Evolutionary conservation across 2,113 vertebrate genomes (phyloP).

Genomic region (Limanda limanda): DNA sequence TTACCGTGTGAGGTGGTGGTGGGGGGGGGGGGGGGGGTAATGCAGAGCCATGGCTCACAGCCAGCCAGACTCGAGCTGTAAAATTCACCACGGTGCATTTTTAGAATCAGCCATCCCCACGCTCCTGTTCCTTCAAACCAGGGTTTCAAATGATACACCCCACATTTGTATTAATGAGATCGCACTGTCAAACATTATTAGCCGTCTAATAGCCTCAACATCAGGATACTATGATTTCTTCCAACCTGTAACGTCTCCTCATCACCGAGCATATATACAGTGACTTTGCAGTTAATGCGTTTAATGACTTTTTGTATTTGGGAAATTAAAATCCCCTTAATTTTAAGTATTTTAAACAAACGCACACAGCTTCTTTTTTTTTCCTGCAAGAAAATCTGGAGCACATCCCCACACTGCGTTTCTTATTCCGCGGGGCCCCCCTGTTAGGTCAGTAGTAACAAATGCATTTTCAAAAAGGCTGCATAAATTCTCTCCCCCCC

Average conservation of each 20-base stretch:
- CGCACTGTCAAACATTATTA: conserved; percentile 94
- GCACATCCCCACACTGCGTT: conserved; percentile 63
- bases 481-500: conserved; percentile 60
- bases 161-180: conserved; percentile 96
- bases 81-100: conserved; percentile 92
- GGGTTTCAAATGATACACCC: conserved; percentile 90
- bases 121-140: conserved; percentile 74
- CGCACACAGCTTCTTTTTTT: conserved; percentile 21
- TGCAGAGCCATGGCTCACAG: conserved; percentile 88
- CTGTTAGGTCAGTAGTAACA: conserved; percentile 77
- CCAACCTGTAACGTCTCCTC: conserved; percentile 81
- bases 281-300: conserved; percentile 21
- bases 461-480: conserved; percentile 76
- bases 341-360: conserved; percentile 41
- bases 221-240: conserved; percentile 89
- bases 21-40: conserved; percentile 79
- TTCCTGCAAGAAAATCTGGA: conserved; percentile 62
- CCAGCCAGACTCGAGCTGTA: conserved; percentile 92
- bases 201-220: conserved; percentile 88
- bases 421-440: conserved; percentile 63
- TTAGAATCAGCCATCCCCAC: conserved; percentile 90
- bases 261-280: conserved; percentile 34
- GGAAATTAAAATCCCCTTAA: conserved; percentile 58
- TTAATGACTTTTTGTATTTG: conserved; percentile 40
- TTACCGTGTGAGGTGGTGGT: conserved; percentile 83